phyloP scores from a whole-genome alignment of 2,888 invertebrate genomes.

The Orchesellides sinensis region DNA sequence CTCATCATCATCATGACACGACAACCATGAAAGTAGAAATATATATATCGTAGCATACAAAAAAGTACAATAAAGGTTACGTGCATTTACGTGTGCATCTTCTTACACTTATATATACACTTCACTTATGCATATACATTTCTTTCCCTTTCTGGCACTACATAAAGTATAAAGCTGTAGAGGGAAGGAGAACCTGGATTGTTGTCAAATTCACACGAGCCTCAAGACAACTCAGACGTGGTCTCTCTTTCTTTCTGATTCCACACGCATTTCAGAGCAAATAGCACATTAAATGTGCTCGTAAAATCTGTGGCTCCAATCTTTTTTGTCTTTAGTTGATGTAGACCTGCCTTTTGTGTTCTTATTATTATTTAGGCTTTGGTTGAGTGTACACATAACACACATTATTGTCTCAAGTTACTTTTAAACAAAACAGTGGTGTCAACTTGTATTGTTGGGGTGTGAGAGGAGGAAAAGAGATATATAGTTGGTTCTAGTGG shows the following conservation, averaged over 20 bases:
- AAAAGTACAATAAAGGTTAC: constrained; percentile 15
- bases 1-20: too few relatives aligned
- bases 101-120: background rate
- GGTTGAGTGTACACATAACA: background rate
- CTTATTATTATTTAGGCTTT: too few relatives aligned
- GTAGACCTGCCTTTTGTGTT: too few relatives aligned
- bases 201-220: constrained; percentile 65
- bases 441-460: background rate
- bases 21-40: too few relatives aligned
- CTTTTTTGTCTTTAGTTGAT: constrained; percentile 30
- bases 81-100: constrained; percentile 13
- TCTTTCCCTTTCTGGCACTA: too few relatives aligned
- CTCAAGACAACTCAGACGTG: constrained; percentile 46
- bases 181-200: constrained; percentile 24
- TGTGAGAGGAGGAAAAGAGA: background rate
- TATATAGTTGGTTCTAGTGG: constrained; percentile 1
- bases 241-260: constrained; percentile 28
- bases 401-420: constrained; percentile 63
- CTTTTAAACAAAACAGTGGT: constrained; percentile 51
- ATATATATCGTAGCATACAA: background rate
- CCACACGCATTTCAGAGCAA: constrained; percentile 25
- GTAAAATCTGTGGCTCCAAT: constrained; percentile 63
- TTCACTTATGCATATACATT: background rate
- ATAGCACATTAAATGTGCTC: constrained; percentile 41
- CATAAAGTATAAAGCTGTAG: background rate